Conservation (phyloP, 2,113 vertebrate species). For the Cynoglossus semilaevis region DNA sequence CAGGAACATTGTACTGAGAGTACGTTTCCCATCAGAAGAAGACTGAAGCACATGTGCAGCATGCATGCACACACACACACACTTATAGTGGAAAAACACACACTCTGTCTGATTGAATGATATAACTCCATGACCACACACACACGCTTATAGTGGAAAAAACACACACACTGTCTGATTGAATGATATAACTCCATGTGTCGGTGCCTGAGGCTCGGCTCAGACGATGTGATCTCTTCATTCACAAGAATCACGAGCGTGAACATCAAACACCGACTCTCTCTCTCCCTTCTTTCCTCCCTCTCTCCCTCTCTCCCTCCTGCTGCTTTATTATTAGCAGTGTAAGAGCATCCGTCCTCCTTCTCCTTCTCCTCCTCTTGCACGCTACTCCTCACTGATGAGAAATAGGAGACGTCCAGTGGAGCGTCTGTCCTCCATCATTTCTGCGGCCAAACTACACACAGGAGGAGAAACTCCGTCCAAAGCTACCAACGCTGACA, state of each 20-base stretch:
- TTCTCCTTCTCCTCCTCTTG: slow-evolving; percentile 25
- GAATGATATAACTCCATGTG: slow-evolving; percentile 7
- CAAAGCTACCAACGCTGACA: slow-evolving; percentile 31
- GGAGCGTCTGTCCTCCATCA: slow-evolving; percentile 42
- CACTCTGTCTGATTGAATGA: slow-evolving; percentile 10
- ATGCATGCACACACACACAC: not conserved
- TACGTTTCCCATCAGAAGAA: not conserved
- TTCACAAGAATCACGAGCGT: slow-evolving; percentile 45
- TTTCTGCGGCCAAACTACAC: slow-evolving; percentile 53
- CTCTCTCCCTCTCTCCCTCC: not conserved
- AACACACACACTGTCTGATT: slow-evolving; percentile 20
- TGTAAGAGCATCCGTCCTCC: slow-evolving; percentile 41
- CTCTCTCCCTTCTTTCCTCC: no score
- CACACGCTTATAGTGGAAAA: slow-evolving; percentile 4
- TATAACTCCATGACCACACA: not conserved
- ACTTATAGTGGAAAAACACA: slow-evolving; percentile 24
- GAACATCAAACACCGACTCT: slow-evolving; percentile 37
- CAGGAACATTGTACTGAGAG: no score
- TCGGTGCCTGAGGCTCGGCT: slow-evolving; percentile 1
- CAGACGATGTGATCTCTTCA: slow-evolving; percentile 4
- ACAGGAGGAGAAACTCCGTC: slow-evolving; percentile 40
- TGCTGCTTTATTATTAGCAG: slow-evolving; percentile 46
- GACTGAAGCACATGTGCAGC: not conserved
- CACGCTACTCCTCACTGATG: slow-evolving; percentile 12
- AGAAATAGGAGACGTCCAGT: slow-evolving; percentile 32